Base-by-base conservation (phyloP, 2,113 vertebrate genomes). In the Lepus timidus region DNA sequence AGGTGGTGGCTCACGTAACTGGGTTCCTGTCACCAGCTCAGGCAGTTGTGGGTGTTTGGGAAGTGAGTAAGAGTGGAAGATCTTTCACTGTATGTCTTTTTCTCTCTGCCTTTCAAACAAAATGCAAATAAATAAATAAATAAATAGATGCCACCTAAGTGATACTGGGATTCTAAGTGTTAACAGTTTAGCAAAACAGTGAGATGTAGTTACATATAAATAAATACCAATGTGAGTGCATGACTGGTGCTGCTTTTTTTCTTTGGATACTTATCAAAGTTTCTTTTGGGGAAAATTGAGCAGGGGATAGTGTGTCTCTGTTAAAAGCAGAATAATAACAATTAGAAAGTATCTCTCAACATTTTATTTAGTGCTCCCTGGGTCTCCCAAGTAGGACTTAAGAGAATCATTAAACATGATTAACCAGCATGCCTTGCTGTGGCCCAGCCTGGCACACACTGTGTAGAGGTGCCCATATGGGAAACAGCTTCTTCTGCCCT, bases 251-350 rank as follows among this genome's bases (percentile, higher is more conserved):
- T 91, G 0, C 27, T 29, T 83, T 71, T 71, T 87, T 79, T 81
- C 23, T 36, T 25, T 49, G 36, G 22, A 36, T 75, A 80, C 62
- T 23, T 85, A 25, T 55, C 9, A 23, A 92, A 27, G 29, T 79
- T 91, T 87, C 64, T 9, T 78, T 64, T 88, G 61, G 62, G 44
- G 33, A 71, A 86, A 51, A 78, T 33, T 86, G 70, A 65, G n/a
- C 78, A 76, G 71, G 16, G 9, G 90, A 20, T 81, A 61, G 29
- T 64, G 20, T 8, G 11, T 36, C 31, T 82, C 51, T 67, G 13
- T 95, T 94, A 80, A 62, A 93, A 88, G 17, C 79, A 74, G 49
- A 86, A 67, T 16, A 67, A 94, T 31, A 58, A 17, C 55, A 29
- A 49, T 64, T 52, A 13, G 55, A 39, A 65, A 11, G 16, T 85